Base-by-base conservation (phyloP, 1,140 invertebrate species). In the Rhopalosiphum padi region DNA sequence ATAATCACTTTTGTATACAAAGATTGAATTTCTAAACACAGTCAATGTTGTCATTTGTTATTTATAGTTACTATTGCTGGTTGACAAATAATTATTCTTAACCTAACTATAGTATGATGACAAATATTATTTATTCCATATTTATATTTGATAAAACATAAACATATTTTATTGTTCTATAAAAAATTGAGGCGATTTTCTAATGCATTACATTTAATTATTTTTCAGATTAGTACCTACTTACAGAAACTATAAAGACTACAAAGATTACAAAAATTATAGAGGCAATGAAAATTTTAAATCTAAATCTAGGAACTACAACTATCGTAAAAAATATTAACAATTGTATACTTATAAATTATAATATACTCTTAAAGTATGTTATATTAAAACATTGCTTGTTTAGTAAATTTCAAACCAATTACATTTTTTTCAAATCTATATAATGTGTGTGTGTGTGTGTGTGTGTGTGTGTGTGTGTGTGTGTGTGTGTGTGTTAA, bases 261-360 rank as follows among this genome's bases (percentile, higher is more conserved):
- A 93, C 8, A 86, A 83, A 21, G 91, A 93, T 25, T 93, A 55
- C 21, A 68, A 51, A n/a, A 15, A 86, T 93, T 93, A 93, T 93
- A 48, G 82, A 18, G 48, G 37, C 21, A 83, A 93, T 93, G 91
- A 93, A 53, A 93, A 55, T 35, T 93, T 86, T 22, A 93, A 93
- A 86, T 93, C 82, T 9, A 93, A 93, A n/a, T 60, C 82, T 37
- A 93, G 91, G 23, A 93, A 83, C 55, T 93, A 93, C 48, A 86
- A 86, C 15, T 93, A 93, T 37, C 85, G 82, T 83, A 86, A 93
- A 51, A 93, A 86, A 93, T 93, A 86, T 85, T 93, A 93, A 77
- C 41, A 86, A 51, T 35, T 30, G 60, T 43, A 22, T 85, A 60
- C 11, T 35, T 48, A n/a, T 48, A 35, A 60, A 5, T 35, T 48